These are phyloP conservation scores for Zalophus californianus DNA, from an alignment of 2,797 vertebrate genomes.

Conservation along the genomic window DNA sequence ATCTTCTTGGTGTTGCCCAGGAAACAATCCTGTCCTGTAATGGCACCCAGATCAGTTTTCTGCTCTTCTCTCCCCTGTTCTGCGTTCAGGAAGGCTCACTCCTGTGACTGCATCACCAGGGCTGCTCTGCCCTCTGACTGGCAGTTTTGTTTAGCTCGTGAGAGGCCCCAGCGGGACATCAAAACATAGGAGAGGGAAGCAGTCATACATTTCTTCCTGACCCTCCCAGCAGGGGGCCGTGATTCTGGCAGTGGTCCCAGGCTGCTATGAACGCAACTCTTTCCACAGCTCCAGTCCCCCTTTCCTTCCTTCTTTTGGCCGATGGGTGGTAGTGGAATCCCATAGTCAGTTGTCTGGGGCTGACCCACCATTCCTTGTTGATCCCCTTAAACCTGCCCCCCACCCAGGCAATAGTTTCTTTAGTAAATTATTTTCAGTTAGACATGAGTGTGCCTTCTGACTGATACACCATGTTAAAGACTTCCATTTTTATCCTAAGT, in stretches of 20 bases:
- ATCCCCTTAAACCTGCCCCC: background rate
- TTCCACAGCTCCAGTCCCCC: background rate
- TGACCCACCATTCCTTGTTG: background rate
- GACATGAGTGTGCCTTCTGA: background rate
- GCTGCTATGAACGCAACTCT: background rate
- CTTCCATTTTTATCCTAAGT: conserved; percentile 38
- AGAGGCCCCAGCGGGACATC: background rate
- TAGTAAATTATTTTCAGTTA: conserved; percentile 44
- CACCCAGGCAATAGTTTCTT: background rate
- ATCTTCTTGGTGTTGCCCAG: background rate
- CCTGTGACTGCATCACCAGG: background rate
- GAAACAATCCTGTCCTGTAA: background rate
- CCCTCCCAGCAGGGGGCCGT: background rate
- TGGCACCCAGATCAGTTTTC: background rate
- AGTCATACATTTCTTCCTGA: background rate
- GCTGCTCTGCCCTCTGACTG: background rate
- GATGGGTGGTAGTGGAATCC: background rate
- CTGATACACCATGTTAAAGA: background rate
- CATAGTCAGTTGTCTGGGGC: background rate
- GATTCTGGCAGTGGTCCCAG: background rate
- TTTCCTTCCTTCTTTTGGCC: background rate
- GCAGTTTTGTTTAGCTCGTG: background rate
- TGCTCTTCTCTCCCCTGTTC: background rate
- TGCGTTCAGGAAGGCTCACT: background rate
- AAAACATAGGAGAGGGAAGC: background rate